Conservation (phyloP, 2,888 invertebrate species). For the Anodontia alba region DNA sequence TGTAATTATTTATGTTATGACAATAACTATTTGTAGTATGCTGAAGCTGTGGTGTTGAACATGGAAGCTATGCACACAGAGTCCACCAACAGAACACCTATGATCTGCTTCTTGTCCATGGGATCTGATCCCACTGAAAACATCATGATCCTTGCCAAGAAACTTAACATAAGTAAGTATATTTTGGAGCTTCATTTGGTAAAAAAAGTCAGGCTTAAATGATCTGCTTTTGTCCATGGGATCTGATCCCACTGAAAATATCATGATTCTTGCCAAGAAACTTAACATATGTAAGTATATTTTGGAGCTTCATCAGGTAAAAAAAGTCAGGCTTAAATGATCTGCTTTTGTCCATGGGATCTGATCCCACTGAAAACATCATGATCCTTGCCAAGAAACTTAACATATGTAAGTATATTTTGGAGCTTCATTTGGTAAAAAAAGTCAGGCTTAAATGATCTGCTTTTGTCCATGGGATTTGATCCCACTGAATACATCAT, state of each 20-base stretch:
- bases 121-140: conserved; percentile 99
- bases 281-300: conserved; percentile 87
- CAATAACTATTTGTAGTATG: conserved; percentile 84
- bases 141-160: conserved; percentile 94
- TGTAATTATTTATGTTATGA: no score
- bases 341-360: conserved; percentile 98
- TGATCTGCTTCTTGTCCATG: conserved; percentile 96
- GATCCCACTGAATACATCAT: conserved; percentile 98
- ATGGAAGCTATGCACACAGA: conserved; percentile 95
- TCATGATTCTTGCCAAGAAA: conserved; percentile 93
- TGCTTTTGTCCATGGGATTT: conserved; percentile 97
- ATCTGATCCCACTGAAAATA: conserved; percentile 98
- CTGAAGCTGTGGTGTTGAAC: conserved; percentile 96
- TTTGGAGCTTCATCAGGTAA: no score
- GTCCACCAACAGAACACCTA: conserved; percentile 94
- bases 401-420: conserved; percentile 87
- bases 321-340: conserved; percentile 86
- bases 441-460: conserved; percentile 87
- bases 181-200: no score
- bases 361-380: conserved; percentile 98
- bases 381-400: conserved; percentile 92
- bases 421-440: no score
- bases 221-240: conserved; percentile 97
- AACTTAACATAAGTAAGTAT: conserved; percentile 87
- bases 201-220: conserved; percentile 85